Evolutionary conservation across 2,797 vertebrate species (phyloP).

Genomic region (Neosalanx taihuensis): DNA sequence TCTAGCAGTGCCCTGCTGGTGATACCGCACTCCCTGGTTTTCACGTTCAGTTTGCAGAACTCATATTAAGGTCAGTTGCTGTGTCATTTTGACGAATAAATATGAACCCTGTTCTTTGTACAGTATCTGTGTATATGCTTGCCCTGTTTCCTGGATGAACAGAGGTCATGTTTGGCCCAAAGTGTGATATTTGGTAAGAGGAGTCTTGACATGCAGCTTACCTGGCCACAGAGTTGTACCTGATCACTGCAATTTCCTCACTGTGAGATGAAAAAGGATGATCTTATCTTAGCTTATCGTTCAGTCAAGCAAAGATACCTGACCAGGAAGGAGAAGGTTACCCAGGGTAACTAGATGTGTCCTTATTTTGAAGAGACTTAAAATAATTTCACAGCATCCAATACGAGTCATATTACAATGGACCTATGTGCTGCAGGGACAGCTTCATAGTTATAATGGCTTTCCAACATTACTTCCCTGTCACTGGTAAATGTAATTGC

Average conservation of each 20-base stretch:
- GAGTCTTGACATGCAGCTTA: not conserved
- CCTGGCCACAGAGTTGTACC: not conserved
- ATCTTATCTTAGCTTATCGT: too few species aligned
- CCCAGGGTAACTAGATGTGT: too few species aligned
- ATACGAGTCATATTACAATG: too few species aligned
- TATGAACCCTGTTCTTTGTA: not conserved
- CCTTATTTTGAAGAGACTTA: too few species aligned
- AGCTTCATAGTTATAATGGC: too few species aligned
- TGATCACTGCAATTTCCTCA: too few species aligned
- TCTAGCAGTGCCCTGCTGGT: conserved; percentile 5
- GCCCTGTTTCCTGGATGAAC: not conserved
- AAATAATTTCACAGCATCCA: too few species aligned
- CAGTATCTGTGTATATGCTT: not conserved
- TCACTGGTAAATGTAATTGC: too few species aligned
- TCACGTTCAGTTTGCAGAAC: conserved; percentile 10
- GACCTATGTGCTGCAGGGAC: too few species aligned
- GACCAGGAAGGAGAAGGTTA: too few species aligned
- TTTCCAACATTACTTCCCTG: too few species aligned
- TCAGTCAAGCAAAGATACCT: not conserved
- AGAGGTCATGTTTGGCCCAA: not conserved
- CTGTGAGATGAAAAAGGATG: too few species aligned
- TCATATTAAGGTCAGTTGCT: conserved; percentile 2
- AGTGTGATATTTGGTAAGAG: conserved; percentile 1
- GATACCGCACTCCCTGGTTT: not conserved
- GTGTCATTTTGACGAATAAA: conserved; percentile 1